Evolutionary conservation across 64 coral and sea anemone genomes (phyloP).

Genomic region (Montipora efflorescens): DNA sequence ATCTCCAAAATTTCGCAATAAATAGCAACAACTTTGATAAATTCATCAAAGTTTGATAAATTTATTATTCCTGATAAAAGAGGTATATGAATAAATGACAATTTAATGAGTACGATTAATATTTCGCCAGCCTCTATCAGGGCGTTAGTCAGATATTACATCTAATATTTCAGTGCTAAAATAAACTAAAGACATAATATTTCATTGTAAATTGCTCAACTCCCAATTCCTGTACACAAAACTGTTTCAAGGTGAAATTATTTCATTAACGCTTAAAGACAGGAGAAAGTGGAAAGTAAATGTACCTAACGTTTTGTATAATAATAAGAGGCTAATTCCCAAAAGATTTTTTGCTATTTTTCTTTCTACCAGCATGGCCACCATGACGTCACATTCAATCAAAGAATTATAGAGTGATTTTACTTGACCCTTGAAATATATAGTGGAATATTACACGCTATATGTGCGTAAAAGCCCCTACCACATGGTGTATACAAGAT

Average conservation of each 20-base stretch:
- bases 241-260: background rate
- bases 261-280: background rate
- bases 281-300: background rate
- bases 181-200: background rate
- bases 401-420: too few relatives aligned
- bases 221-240: background rate
- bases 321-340: too few relatives aligned
- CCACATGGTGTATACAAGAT: too few relatives aligned
- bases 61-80: background rate
- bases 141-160: background rate
- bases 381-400: too few relatives aligned
- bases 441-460: too few relatives aligned
- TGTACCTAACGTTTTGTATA: too few relatives aligned
- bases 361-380: too few relatives aligned
- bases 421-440: too few relatives aligned
- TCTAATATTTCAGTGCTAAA: background rate
- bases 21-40: background rate
- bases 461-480: too few relatives aligned
- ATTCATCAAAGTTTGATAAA: too few relatives aligned
- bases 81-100: background rate
- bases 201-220: background rate
- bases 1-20: background rate
- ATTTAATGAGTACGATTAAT: background rate
- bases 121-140: background rate
- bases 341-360: too few relatives aligned